A percentile compares a stretch with the other conserved stretches of the same genome.
phyloP scores from a whole-genome alignment of 2,888 invertebrate species.

The Oeneis ivallda region DNA sequence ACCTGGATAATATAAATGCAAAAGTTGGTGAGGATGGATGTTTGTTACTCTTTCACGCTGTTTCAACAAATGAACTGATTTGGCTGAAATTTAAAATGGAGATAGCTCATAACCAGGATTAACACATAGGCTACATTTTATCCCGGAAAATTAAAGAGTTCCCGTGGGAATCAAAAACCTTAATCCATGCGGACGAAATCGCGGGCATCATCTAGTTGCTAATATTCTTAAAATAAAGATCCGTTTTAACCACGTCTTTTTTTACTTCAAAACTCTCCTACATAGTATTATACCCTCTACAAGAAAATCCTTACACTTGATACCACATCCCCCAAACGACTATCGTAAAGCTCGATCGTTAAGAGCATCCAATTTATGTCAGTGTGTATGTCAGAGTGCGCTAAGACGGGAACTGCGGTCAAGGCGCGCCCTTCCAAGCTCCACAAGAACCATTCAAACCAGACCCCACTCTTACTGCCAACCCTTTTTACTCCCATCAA shows the following conservation, averaged over 20 bases:
- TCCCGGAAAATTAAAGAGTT: no score
- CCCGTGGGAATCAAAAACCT: no score
- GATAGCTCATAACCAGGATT: no score
- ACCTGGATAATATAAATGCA: no score
- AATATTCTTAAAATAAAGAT: not conserved
- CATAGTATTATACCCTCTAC: not conserved
- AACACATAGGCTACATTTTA: no score
- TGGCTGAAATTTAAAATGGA: no score
- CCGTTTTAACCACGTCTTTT: not conserved
- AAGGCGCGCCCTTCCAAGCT: conserved; percentile 59
- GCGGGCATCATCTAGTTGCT: no score
- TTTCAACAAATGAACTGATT: no score
- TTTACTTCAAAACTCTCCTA: not conserved
- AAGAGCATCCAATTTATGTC: conserved; percentile 42
- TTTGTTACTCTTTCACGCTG: no score
- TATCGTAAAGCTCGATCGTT: conserved; percentile 31
- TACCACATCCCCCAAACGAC: conserved; percentile 21
- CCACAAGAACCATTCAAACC: conserved; percentile 50
- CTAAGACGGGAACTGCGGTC: conserved; percentile 62
- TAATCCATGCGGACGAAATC: no score
- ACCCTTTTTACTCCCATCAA: conserved; percentile 48
- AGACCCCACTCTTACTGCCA: conserved; percentile 47
- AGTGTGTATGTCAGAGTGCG: conserved; percentile 46
- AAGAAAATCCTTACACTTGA: conserved; percentile 11
- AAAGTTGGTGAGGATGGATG: no score